phyloP scores from a whole-genome alignment of 2,888 invertebrate species.

The Caenorhabditis becei region DNA sequence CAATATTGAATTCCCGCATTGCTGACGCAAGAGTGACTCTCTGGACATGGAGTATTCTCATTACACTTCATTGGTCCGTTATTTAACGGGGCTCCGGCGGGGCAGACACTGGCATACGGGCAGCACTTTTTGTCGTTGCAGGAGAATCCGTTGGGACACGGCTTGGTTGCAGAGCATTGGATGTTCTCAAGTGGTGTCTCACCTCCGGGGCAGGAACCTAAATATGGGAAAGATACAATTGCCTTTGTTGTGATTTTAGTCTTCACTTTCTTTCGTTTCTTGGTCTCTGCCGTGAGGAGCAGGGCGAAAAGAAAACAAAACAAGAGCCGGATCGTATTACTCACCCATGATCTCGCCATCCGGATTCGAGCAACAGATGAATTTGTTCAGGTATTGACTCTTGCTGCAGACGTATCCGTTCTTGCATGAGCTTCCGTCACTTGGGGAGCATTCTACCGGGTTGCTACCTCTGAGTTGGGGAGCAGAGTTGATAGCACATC shows the following conservation, averaged over 20 bases:
- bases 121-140: constrained; percentile 80
- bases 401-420: constrained; percentile 78
- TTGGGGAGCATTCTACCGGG: constrained; percentile 76
- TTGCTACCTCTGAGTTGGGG: constrained; percentile 76
- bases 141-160: constrained; percentile 78
- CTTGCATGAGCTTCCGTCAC: constrained; percentile 74
- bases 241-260: constrained; percentile 50
- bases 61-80: constrained; percentile 76
- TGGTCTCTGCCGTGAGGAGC: constrained; percentile 3
- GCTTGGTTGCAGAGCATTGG: constrained; percentile 74
- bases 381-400: constrained; percentile 76
- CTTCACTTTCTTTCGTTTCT: neutral
- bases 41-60: constrained; percentile 77
- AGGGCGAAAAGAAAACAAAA: neutral
- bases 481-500: constrained; percentile 80
- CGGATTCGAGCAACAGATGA: constrained; percentile 79
- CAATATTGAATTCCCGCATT: constrained; percentile 79
- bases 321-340: constrained; percentile 39
- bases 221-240: constrained; percentile 34
- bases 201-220: constrained; percentile 77
- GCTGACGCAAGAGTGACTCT: constrained; percentile 79
- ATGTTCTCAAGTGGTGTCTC: constrained; percentile 75
- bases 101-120: constrained; percentile 78
- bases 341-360: constrained; percentile 64
- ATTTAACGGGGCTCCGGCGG: constrained; percentile 79